Conservation (phyloP, 1,140 invertebrate species). For the Hycleus phaleratus region DNA sequence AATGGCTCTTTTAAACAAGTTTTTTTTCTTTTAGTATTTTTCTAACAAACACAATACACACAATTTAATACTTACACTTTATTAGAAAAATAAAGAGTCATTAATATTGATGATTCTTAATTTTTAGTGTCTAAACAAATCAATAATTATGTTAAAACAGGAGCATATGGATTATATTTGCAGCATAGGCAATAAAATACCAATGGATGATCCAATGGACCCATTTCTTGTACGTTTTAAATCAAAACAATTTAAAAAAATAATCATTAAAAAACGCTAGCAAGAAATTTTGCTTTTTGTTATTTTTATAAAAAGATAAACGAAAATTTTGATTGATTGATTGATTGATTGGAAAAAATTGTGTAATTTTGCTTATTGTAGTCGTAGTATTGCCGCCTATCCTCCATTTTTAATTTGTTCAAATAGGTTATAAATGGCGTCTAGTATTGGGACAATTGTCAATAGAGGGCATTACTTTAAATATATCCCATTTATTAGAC, state of each 20-base stretch:
- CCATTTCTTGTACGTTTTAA: conserved; percentile 1
- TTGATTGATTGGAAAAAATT: too few relatives aligned
- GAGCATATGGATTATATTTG: conserved; percentile 34
- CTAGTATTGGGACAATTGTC: too few relatives aligned
- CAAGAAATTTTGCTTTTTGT: neutral
- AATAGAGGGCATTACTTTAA: too few relatives aligned
- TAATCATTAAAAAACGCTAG: neutral
- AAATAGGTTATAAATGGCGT: too few relatives aligned
- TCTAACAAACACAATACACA: neutral
- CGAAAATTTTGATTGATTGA: too few relatives aligned
- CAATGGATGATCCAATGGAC: conserved; percentile 2
- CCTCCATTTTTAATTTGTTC: too few relatives aligned
- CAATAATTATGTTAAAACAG: conserved; percentile 12
- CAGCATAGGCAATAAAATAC: conserved; percentile 25
- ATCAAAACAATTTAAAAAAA: neutral
- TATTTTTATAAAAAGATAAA: neutral
- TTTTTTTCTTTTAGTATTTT: neutral
- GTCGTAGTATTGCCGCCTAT: too few relatives aligned
- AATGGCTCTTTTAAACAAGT: neutral
- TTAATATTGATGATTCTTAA: neutral
- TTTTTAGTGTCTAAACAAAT: neutral
- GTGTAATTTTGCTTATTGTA: too few relatives aligned
- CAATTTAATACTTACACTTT: neutral
- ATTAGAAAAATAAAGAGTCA: neutral
- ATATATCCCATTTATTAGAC: too few relatives aligned